A percentile compares a stretch with the other conserved stretches of the same genome.
phyloP scores from a whole-genome alignment of 1,140 invertebrate species.

The Leptoteleia sp. region DNA sequence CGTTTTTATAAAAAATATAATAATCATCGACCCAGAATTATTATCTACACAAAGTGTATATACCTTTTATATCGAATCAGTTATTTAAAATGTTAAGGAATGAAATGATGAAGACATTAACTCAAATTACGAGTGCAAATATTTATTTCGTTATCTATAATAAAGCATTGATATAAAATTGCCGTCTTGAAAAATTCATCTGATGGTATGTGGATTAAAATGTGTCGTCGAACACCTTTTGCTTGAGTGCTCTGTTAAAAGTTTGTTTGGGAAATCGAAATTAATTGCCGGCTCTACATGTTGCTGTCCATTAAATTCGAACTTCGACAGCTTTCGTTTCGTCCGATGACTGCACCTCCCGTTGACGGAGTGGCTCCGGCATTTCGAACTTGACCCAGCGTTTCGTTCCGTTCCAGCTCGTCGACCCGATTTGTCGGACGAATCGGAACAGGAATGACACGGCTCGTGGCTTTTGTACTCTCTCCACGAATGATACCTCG shows the following conservation, averaged over 20 bases:
- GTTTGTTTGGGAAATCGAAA: conserved; percentile 29
- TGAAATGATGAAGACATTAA: too few relatives aligned
- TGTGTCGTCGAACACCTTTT: neutral
- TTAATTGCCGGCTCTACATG: conserved; percentile 27
- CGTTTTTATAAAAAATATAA: too few relatives aligned
- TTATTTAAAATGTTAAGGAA: too few relatives aligned
- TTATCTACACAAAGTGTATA: too few relatives aligned
- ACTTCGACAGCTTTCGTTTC: conserved; percentile 11
- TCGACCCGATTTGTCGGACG: conserved; percentile 36
- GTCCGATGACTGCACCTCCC: conserved; percentile 4
- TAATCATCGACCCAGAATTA: too few relatives aligned
- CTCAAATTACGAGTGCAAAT: too few relatives aligned
- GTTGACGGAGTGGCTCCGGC: conserved; percentile 12
- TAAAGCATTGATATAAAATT: conserved; percentile 4
- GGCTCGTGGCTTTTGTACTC: conserved; percentile 23
- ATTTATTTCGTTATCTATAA: conserved; percentile 14
- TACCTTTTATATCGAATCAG: too few relatives aligned
- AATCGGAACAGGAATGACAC: conserved; percentile 39
- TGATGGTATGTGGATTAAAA: conserved; percentile 1
- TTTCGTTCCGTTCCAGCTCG: conserved; percentile 18
- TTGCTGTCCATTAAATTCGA: conserved; percentile 27
- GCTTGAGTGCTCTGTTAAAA: neutral
- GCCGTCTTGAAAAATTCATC: neutral
- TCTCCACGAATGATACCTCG: conserved; percentile 15
- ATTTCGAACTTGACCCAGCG: conserved; percentile 40